phyloP scores from a whole-genome alignment of 2,797 vertebrate species.

The Phrynocephalus vlangalii region DNA sequence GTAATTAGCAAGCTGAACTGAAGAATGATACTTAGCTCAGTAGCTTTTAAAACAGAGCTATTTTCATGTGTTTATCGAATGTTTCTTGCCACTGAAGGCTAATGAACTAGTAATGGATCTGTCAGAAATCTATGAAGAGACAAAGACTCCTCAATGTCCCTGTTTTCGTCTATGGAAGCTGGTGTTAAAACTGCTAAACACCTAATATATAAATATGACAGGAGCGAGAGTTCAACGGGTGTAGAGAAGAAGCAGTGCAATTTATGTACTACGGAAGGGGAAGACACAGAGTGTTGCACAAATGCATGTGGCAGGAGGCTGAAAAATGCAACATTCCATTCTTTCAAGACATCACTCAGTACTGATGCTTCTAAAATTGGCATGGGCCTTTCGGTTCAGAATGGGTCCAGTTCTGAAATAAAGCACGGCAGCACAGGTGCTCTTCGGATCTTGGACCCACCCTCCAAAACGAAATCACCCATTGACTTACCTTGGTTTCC shows the following conservation, averaged over 20 bases:
- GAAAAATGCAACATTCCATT: neutral
- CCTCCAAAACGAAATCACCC: no score
- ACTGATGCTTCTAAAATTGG: neutral
- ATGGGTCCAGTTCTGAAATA: no score
- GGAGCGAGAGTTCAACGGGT: neutral
- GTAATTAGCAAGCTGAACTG: constrained; percentile 22
- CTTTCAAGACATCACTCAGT: neutral
- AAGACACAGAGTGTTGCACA: constrained; percentile 6
- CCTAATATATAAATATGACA: constrained; percentile 42
- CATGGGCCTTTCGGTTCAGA: no score
- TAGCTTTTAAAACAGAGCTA: constrained; percentile 70
- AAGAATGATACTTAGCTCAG: constrained; percentile 66
- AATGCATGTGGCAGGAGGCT: neutral
- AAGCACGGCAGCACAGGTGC: no score
- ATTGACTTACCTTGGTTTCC: no score
- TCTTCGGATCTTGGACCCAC: no score
- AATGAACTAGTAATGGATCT: constrained; percentile 74
- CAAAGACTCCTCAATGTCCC: constrained; percentile 69
- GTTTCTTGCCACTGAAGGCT: constrained; percentile 68
- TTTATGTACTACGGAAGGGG: neutral
- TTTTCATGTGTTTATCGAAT: constrained; percentile 73
- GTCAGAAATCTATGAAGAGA: constrained; percentile 67
- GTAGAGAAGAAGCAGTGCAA: neutral
- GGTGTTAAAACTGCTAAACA: constrained; percentile 63
- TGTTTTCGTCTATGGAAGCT: constrained; percentile 59